Evolutionary conservation across 2,797 vertebrate genomes (phyloP).

Genomic region (Heliangelus exortis): DNA sequence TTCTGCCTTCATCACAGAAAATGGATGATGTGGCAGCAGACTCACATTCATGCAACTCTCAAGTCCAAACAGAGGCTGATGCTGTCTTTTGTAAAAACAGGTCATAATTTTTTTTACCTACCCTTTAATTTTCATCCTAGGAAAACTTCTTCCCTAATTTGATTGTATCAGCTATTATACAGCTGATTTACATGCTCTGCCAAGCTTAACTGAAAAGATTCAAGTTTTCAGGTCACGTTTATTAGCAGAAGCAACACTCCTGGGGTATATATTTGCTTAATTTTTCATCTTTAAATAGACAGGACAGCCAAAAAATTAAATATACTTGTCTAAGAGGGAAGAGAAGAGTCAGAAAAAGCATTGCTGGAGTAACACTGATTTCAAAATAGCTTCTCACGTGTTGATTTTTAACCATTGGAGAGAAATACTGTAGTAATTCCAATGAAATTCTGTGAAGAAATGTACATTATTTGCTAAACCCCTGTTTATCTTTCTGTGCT

Average conservation of each 20-base stretch:
- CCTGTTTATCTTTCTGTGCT: not conserved
- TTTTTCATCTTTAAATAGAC: conserved; percentile 36
- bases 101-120: conserved; percentile 49
- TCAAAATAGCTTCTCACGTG: not conserved
- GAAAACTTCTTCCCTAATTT: not conserved
- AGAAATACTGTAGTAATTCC: not conserved
- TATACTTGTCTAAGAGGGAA: not conserved
- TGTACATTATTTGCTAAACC: not conserved
- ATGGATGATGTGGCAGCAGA: not conserved
- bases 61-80: conserved; percentile 33
- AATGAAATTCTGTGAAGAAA: not conserved
- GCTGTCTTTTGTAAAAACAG: conserved; percentile 24
- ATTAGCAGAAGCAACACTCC: not conserved
- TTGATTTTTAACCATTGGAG: not conserved
- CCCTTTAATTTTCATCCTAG: conserved; percentile 30
- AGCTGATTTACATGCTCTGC: conserved; percentile 25
- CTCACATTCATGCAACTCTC: not conserved
- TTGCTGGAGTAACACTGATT: not conserved
- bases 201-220: not conserved
- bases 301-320: not conserved
- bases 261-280: not conserved
- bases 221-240: conserved; percentile 9
- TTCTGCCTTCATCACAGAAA: not conserved
- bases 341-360: not conserved
- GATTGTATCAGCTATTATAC: not conserved